A percentile compares a stretch with the other conserved stretches of the same genome.
Evolutionary conservation across 2,797 vertebrate genomes (phyloP).

Genomic region (Lacerta viridis): DNA sequence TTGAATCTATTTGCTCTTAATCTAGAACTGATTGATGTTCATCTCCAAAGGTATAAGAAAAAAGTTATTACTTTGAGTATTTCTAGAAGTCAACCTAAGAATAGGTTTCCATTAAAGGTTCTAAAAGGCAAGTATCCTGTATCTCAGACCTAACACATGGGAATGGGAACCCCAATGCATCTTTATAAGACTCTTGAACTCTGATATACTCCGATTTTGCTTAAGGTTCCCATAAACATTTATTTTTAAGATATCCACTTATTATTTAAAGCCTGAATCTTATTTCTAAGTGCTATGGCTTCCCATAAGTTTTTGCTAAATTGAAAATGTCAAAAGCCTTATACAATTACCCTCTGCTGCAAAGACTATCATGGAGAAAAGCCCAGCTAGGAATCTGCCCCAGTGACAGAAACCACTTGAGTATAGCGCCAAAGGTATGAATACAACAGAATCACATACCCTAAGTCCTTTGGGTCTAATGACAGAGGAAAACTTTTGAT

Average conservation of each 20-base stretch:
- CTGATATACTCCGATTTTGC: not conserved
- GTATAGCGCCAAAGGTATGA: not conserved
- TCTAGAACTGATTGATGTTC: constrained; percentile 7
- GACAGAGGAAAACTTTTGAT: not conserved
- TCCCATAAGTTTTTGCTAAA: not conserved
- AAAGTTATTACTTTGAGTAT: constrained; percentile 9
- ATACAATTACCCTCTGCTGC: not conserved
- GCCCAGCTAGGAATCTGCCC: not conserved
- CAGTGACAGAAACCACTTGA: not conserved
- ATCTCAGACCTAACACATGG: not conserved
- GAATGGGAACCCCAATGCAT: not conserved
- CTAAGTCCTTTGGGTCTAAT: constrained; percentile 1
- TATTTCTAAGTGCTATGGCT: constrained; percentile 6
- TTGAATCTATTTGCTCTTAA: constrained; percentile 4
- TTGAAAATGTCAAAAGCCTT: constrained; percentile 17
- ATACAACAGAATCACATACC: not conserved
- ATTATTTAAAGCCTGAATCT: not conserved
- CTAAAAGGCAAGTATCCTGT: not conserved
- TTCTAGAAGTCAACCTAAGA: not conserved
- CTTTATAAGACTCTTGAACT: not conserved
- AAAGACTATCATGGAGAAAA: not conserved
- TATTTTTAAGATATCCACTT: constrained; percentile 4
- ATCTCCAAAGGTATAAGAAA: not conserved
- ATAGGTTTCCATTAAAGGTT: constrained; percentile 14
- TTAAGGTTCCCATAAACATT: not conserved